A percentile compares a stretch with the other conserved stretches of the same genome.
These are phyloP conservation scores for Drosophila simulans DNA, from an alignment of 1,140 invertebrate species.

Conservation along the genomic window DNA sequence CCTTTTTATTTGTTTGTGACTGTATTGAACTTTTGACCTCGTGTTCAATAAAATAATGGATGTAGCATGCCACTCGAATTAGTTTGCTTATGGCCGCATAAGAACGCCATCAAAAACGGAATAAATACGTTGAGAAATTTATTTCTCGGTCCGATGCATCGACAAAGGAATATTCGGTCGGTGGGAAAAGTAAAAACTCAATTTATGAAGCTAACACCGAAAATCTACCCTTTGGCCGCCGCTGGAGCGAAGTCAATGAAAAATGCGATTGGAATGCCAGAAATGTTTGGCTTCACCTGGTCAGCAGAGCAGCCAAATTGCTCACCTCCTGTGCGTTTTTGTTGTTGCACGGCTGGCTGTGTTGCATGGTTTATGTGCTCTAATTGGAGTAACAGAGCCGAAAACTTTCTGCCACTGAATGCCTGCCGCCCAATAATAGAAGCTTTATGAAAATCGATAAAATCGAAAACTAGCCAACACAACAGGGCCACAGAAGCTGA, in stretches of 20 bases:
- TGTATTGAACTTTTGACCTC: slow-evolving; percentile 3
- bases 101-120: slow-evolving; percentile 14
- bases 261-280: slow-evolving; percentile 53
- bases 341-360: neutral
- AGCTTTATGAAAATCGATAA: slow-evolving; percentile 80
- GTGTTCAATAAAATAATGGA: neutral
- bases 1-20: neutral
- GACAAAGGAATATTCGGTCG: slow-evolving; percentile 24
- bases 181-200: slow-evolving; percentile 26
- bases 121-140: slow-evolving; percentile 14
- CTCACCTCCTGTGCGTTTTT: slow-evolving; percentile 17
- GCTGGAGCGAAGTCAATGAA: slow-evolving; percentile 21
- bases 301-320: slow-evolving; percentile 39
- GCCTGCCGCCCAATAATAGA: slow-evolving; percentile 55
- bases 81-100: slow-evolving; percentile 10
- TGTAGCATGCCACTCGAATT: neutral
- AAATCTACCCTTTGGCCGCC: slow-evolving; percentile 4
- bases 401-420: slow-evolving; percentile 53
- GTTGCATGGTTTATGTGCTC: slow-evolving; percentile 40
- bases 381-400: slow-evolving; percentile 63
- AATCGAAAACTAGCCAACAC: slow-evolving; percentile 78
- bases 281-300: slow-evolving; percentile 38
- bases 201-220: slow-evolving; percentile 45
- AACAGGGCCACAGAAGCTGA: slow-evolving; percentile 16
- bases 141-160: slow-evolving; percentile 32